Evolutionary conservation across 30 jellyfish, hydroid and myxozoan genomes (phyloP).

Genomic region (Pseudorhiza aurosa): DNA sequence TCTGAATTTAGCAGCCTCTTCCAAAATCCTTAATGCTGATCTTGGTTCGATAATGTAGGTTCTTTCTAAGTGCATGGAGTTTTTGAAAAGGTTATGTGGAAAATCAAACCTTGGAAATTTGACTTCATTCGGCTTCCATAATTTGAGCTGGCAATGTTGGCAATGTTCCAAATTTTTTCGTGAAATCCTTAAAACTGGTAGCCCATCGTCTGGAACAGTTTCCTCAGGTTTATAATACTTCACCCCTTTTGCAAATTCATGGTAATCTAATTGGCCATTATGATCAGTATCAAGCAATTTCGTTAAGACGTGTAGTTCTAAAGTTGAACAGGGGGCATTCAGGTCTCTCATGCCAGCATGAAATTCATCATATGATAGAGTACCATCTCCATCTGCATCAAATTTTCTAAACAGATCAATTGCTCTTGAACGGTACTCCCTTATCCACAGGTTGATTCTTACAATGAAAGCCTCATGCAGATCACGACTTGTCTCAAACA

Average conservation of each 20-base stretch:
- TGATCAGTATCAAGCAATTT: slow-evolving; percentile 54
- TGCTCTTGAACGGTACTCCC: slow-evolving; percentile 64
- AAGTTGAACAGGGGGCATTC: slow-evolving; percentile 69
- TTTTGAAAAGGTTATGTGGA: too few species aligned
- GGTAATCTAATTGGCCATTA: slow-evolving; percentile 62
- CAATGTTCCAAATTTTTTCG: slow-evolving; percentile 69
- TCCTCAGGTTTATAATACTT: slow-evolving; percentile 68
- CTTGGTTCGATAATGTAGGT: too few species aligned
- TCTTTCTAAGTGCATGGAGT: too few species aligned
- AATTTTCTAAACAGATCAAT: slow-evolving; percentile 74
- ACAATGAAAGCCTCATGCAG: slow-evolving; percentile 62
- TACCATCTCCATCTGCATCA: slow-evolving; percentile 81
- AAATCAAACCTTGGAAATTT: slow-evolving; percentile 61
- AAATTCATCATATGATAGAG: slow-evolving; percentile 65
- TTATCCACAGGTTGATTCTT: slow-evolving; percentile 70
- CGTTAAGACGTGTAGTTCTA: slow-evolving; percentile 74
- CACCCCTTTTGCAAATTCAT: slow-evolving; percentile 80
- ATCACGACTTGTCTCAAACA: slow-evolving; percentile 32
- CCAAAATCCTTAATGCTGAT: too few species aligned
- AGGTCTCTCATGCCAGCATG: slow-evolving; percentile 85
- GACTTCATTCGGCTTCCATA: slow-evolving; percentile 53
- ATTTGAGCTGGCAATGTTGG: slow-evolving; percentile 49
- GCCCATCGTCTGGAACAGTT: slow-evolving; percentile 75
- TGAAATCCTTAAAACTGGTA: slow-evolving; percentile 58
- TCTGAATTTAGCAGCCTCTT: too few species aligned